Evolutionary conservation across 2,888 invertebrate species (phyloP).

Genomic region (Eupithecia abbreviata): DNA sequence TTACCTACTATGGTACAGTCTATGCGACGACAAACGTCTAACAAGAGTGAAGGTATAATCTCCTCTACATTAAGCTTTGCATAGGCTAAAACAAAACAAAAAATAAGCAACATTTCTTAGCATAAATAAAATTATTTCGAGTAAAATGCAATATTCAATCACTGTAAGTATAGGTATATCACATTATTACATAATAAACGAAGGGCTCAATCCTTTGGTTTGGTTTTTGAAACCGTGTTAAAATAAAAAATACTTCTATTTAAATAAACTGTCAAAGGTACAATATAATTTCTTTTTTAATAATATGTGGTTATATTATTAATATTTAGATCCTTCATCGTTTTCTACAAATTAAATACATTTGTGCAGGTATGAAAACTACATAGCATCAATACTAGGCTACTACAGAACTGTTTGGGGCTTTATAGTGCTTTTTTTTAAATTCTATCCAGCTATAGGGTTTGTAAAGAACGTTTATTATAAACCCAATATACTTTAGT

Average conservation of each 20-base stretch:
- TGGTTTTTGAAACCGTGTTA: constrained; percentile 11
- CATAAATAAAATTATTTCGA: constrained; percentile 4
- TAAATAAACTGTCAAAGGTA: neutral
- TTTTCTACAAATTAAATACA: neutral
- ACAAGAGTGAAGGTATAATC: neutral
- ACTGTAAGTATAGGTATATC: constrained; percentile 39
- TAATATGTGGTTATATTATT: neutral
- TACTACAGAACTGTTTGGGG: neutral
- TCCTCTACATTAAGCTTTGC: neutral
- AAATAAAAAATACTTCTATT: constrained; percentile 4
- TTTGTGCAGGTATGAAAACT: neutral
- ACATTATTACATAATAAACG: constrained; percentile 36
- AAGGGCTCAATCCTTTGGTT: constrained; percentile 27
- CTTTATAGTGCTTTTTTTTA: neutral
- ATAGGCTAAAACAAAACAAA: neutral
- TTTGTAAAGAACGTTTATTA: neutral
- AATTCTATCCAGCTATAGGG: neutral
- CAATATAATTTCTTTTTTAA: constrained; percentile 1
- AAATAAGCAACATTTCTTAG: neutral
- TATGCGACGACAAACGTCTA: neutral
- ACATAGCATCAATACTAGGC: neutral
- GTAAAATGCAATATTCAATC: constrained; percentile 8
- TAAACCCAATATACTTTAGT: neutral
- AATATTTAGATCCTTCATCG: neutral
- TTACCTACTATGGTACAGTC: neutral